Conservation (phyloP, 2,888 invertebrate species). For the Dolichopus griseipennis region DNA sequence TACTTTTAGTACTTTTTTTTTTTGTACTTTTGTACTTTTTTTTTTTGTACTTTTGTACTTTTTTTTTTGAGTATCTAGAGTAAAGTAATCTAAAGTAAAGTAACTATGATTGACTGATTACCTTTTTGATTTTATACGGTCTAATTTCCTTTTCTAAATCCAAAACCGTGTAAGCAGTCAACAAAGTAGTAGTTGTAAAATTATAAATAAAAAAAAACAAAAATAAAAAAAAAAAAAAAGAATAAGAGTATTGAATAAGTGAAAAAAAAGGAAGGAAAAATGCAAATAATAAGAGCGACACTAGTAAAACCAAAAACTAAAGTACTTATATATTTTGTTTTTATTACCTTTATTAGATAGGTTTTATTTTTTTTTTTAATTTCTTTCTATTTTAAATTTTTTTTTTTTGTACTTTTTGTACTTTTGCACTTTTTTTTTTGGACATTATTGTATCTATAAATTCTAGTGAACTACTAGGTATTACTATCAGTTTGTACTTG, state of each 20-base stretch:
- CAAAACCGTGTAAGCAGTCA: background rate
- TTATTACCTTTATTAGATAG: background rate
- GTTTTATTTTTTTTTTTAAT: background rate
- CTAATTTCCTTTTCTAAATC: constrained; percentile 6
- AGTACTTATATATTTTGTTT: background rate
- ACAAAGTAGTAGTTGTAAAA: background rate
- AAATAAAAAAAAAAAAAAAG: too few relatives aligned
- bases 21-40: too few relatives aligned
- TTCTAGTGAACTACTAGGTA: constrained; percentile 13
- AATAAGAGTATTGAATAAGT: too few relatives aligned
- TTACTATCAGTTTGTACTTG: constrained; percentile 15
- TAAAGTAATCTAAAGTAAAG: too few relatives aligned
- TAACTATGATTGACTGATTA: background rate
- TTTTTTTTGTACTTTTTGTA: background rate
- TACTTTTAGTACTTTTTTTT: too few relatives aligned
- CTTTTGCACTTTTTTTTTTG: background rate
- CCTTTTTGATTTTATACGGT: constrained; percentile 1
- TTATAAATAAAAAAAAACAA: too few relatives aligned
- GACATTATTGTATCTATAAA: constrained; percentile 16
- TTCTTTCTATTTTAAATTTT: background rate
- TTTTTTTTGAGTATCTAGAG: too few relatives aligned
- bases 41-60: too few relatives aligned
- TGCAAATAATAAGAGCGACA: constrained; percentile 1
- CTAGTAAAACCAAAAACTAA: background rate
- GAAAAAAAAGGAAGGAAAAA: background rate